These are phyloP conservation scores for Patagioenas fasciata DNA, from an alignment of 2,113 vertebrate species.

Conservation along the genomic window DNA sequence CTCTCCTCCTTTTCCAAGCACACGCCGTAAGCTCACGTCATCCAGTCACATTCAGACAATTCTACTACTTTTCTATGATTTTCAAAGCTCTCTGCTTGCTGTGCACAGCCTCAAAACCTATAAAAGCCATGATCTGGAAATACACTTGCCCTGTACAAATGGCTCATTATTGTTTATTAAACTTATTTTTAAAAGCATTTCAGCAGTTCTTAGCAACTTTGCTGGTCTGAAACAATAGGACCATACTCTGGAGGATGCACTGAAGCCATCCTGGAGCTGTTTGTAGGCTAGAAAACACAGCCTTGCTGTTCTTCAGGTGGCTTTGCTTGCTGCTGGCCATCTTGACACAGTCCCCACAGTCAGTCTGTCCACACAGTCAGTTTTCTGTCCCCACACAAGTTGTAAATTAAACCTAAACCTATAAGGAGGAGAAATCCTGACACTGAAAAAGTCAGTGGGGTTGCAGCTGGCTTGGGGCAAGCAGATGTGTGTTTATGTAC, in stretches of 20 bases:
- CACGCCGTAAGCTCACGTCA: not conserved
- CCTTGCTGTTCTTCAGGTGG: fast-evolving
- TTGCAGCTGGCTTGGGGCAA: not conserved
- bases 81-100: not conserved
- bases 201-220: too few relatives aligned
- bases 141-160: not conserved
- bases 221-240: too few relatives aligned
- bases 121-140: fast-evolving
- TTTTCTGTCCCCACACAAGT: not conserved
- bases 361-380: not conserved
- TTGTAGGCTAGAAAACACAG: not conserved
- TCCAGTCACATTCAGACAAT: fast-evolving
- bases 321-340: not conserved
- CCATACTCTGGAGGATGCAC: not conserved
- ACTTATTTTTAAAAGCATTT: too few relatives aligned
- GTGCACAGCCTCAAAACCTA: fast-evolving
- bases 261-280: not conserved
- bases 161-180: not conserved
- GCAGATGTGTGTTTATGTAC: fast-evolving
- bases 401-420: not conserved
- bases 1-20: not conserved
- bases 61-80: not conserved
- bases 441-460: too few relatives aligned
- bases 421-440: not conserved
- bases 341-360: not conserved